Percentiles rank a stretch among this genome's conserved stretches.
Evolutionary conservation across 2,113 vertebrate species (phyloP).

Genomic region (Hystrix cristata): DNA sequence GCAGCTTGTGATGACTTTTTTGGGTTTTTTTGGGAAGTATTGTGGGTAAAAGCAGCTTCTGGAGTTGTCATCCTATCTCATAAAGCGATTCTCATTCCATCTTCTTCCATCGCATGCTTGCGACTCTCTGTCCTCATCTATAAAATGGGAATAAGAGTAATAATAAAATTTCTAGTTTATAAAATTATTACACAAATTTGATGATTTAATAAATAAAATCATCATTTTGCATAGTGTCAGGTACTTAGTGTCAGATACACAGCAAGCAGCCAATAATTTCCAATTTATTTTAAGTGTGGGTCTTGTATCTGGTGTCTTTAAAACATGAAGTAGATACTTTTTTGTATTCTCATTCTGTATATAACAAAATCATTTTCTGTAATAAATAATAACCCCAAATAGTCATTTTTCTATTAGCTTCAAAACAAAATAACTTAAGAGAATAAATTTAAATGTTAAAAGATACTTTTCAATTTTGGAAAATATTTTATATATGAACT

Average conservation of each 20-base stretch:
- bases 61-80: neutral
- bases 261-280: neutral
- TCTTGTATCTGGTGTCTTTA: neutral
- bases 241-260: neutral
- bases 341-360: neutral
- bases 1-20: neutral
- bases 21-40: neutral
- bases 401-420: constrained; percentile 6
- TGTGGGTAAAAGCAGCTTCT: neutral
- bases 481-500: neutral
- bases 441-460: constrained; percentile 3
- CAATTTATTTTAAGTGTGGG: neutral
- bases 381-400: neutral
- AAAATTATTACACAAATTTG: neutral
- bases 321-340: neutral
- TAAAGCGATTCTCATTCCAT: neutral
- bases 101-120: neutral
- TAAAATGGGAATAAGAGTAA: neutral
- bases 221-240: too few relatives aligned
- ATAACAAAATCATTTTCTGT: neutral
- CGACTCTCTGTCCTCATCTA: neutral
- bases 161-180: neutral
- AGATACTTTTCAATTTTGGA: neutral
- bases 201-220: neutral
- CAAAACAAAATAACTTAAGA: constrained; percentile 19